Base-by-base conservation (phyloP, 2,888 invertebrate genomes). In the Tricholauxania praeusta region DNA sequence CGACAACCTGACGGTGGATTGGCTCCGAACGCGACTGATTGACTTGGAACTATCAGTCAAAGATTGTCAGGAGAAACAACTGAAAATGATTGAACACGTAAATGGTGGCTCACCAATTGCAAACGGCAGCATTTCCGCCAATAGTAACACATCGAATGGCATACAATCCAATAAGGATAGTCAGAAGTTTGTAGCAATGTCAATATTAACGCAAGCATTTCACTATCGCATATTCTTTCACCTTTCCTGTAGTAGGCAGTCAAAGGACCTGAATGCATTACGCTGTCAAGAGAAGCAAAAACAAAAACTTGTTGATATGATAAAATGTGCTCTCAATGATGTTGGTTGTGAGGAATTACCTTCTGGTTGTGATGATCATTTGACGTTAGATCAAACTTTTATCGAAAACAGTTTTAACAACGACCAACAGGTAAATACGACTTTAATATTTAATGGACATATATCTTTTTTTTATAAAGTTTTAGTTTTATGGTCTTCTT, bases 1-100 rank as follows among this genome's bases (percentile, higher is more conserved):
- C 0, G 97, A 98, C 87, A 97, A 97, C 86, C 90, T 97, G 48
- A 98, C 97, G 0, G 93, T 96, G 53, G 97, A 97, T 82, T 94
- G 94, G 93, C 88, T 98, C 72, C 91, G 95, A 80, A 93, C 92
- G 77, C 94, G 94, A 83, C 88, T 95, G 71, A 90, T 89, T 17
- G 96, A 96, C 79, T 86, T 96, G 76, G 96, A 96, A 86, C 89
- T 79, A n/a, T 90, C 92, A n/a, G 89, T 96, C 55, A 94, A 93
- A 84, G 93, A 94, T 72, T 93, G 92, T 75, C 93, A 95, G 83
- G 93, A 93, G 82, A 93, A 92, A 80, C 90, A 92, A 80, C 85
- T 89, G 0, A 90, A 90, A 74, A 85, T 91, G 76, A 89, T 90
- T 78, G 90, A 90, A 66, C 85, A 87, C 76, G 81, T 84, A 8